Base-by-base conservation (phyloP, 2,888 invertebrate species). In the Diachrysia chrysitis region DNA sequence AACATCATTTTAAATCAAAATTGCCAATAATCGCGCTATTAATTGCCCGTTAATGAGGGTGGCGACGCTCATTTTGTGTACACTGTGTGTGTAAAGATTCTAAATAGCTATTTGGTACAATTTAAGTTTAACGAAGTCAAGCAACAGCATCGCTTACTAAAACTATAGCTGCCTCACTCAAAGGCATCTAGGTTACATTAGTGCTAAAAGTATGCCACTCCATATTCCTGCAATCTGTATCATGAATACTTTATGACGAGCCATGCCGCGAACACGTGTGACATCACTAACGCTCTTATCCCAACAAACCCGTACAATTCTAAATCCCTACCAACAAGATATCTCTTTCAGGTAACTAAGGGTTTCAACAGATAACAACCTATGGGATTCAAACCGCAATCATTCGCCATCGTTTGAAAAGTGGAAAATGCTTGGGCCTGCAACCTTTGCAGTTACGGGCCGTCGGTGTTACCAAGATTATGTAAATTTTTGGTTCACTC, bases 401-500 rank as follows among this genome's bases (percentile, higher is more conserved):
- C 78, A 70, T 78, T 81, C 68, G 77, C 77, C 65, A 71, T 68
- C 79, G 68, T 78, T 75, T 71, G 67, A 74, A 78, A 79, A 81
- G 65, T 76, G 56, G 69, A 70, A 72, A 73, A 77, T 66, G 59
- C 69, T 66, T 56, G 62, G 64, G 63, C 65, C 58, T 66, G 63
- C 66, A 64, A 71, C 78, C 78, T 78, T 63, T 76, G 51, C 56
- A 65, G 62, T 66, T 73, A 73, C 73, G 76, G 75, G 76, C 67
- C 64, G 64, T 60, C 67, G 67, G 76, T 72, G 72, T 76, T 69
- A 76, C 78, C 73, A 84, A 87, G 87, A 87, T 87, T 87, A 90
- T 89, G 89, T 88, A 89, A 88, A 90, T 89, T 87, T 85, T 85
- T 85, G 87, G 87, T 87, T 84, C 89, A 85, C 86, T 87, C 84